These are phyloP conservation scores for Coptotermes formosanus DNA, from an alignment of 1,140 invertebrate species.

Conservation along the genomic window DNA sequence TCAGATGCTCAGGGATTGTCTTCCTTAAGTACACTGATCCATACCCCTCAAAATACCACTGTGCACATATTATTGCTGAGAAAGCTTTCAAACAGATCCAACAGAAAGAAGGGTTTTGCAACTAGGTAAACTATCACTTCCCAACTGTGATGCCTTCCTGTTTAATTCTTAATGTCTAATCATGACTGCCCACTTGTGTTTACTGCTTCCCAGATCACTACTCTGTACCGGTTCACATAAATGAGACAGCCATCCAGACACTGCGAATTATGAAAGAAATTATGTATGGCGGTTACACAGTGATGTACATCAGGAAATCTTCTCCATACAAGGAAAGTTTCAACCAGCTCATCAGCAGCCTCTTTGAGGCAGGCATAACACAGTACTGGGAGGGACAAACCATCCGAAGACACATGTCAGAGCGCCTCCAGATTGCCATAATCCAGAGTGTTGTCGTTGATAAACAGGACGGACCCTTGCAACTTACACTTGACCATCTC, in stretches of 20 bases:
- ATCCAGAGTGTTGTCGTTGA: neutral
- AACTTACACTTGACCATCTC: neutral
- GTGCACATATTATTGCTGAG: neutral
- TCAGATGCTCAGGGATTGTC: too few species aligned
- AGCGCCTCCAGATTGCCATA: conserved; percentile 1
- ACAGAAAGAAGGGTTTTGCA: neutral
- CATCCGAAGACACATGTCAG: neutral
- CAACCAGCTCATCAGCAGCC: conserved; percentile 2
- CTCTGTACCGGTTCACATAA: neutral
- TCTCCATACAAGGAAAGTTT: conserved; percentile 17
- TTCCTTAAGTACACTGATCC: neutral
- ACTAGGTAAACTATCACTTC: too few species aligned
- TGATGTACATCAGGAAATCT: neutral
- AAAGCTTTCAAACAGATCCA: neutral
- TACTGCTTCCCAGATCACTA: neutral
- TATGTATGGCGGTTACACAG: neutral
- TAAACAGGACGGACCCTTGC: neutral
- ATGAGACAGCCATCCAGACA: neutral
- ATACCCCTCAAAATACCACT: neutral
- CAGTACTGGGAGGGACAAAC: conserved; percentile 20
- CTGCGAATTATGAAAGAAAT: conserved; percentile 19
- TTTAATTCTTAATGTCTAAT: neutral
- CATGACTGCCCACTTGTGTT: neutral
- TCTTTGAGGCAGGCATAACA: conserved; percentile 18
- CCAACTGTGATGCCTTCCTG: too few species aligned